Evolutionary conservation across 2,113 vertebrate species (phyloP), one percentile per base, ranked within the genome.

Genomic region (Muscicapa adusta): DNA sequence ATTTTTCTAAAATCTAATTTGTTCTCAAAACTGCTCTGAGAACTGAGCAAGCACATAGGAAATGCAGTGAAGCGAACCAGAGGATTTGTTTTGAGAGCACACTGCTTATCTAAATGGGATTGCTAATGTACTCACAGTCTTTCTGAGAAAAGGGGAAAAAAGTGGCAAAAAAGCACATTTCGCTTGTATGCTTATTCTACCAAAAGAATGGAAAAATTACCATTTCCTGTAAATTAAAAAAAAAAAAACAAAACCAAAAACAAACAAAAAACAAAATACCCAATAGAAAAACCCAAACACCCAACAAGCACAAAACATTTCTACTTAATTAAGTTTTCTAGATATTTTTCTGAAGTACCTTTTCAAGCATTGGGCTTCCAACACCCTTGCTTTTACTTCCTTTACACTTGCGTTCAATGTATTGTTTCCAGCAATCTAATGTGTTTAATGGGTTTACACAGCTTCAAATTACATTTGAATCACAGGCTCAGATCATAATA

Each of bases 381-480:
- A 82, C 14, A 56, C 17, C 29, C 17, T 67, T 81, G 31, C 42
- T 81, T 89, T 88, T 77, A 45, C 53, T 82, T 92, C 43, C 23
- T 60, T 94, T 78, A 25, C 53, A 75, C 47, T 89, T 79, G 12
- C 23, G 50, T 72, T 89, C 40, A 13, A 2, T 65, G 19, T 77
- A 54, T 80, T 85, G 48, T 95, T 77, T 86, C 56, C 8, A 15
- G 56, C 23, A 62, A 63, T 54, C 38, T 85, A 56, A 89, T 24
- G n/a, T 82, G 36, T 85, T 92, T 91, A 91, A 94, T 63, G 43
- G 63, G 33, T 85, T 89, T 94, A 71, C 43, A 50, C 31, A 75
- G 48, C 40, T 85, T 95, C 76, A 72, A 70, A 81, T 51, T 95
- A 26, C 28, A 53, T 83, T 92, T 91, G 68, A 91, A 47, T 93